Evolutionary conservation across 2,113 vertebrate genomes (phyloP), one percentile per base, ranked within the genome.

Genomic region (Anthoscopus minutus): DNA sequence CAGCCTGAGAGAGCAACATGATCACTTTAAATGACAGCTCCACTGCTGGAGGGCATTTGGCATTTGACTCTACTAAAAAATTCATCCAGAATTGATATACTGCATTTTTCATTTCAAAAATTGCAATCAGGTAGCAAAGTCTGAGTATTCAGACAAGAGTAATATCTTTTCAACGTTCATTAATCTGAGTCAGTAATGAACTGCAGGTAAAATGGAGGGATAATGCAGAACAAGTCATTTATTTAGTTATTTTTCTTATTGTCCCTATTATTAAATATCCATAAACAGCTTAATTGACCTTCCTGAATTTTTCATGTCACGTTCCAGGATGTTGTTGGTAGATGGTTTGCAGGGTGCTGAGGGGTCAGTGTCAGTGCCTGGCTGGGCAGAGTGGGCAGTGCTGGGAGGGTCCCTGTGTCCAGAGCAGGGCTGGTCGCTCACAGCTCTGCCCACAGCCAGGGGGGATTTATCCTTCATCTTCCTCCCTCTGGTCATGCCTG

Each of bases 171-270:
- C 64, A 33, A 28, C 14, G 2, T 62, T 96, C 89, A 93, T 95
- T 91, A 89, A 94, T 97, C 86, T 71, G 42, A 70, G 61, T 86
- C 66, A 30, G 45, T 72, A 86, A 77, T 80, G 88, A 81, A 62
- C 47, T 70, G n/a, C 72, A 81, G 72, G 81, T 62, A 51, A 24
- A 86, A 91, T 2, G 37, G 60, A 83, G 73, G 69, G 91, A 91
- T 76, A 81, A 92, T 86, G 93, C 95, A 84, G 84, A 66, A 44
- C 74, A 86, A 81, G 83, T 47, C 51, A 93, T 89, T 85, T 88
- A 62, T 89, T 92, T 94, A 78, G 86, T 93, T 92, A 72, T 97
- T 96, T 93, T 90, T 64, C 83, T 89, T 58, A 67, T 87, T 92
- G 81, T 66, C 83, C 48, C 18, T 44, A 5, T 94, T 92, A 93